Evolutionary conservation across 2,888 invertebrate species (phyloP), one percentile per base, ranked within the genome.

Genomic region (Rhopalosiphum nymphaeae): DNA sequence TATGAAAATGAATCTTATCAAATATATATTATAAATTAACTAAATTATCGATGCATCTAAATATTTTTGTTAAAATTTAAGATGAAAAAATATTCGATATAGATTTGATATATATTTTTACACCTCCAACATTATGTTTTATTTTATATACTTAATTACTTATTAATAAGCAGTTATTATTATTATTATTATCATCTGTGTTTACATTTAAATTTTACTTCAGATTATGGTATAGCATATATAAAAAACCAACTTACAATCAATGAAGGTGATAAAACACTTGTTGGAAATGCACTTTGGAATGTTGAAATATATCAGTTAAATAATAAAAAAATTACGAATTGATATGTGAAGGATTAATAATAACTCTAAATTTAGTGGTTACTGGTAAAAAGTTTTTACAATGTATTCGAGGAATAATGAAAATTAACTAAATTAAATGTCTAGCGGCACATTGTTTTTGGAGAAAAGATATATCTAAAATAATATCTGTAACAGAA

Each of bases 191-290:
- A 42, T 46, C 9, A 85, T 78, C 10, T 61, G 29, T 26, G 1
- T 9, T 29, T 9, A 1, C 29, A 61, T 61, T 61, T 7, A 87
- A 57, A 42, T 61, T 16, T 89, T 61, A 13, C 36, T 49, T 46
- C 95, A 96, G 96, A 95, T 89, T 96, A 96, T 94, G 96, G 96
- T 46, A 93, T 95, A 87, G 94, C 95, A 11, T 95, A 95, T 26
- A 36, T 87, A 25, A 90, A 94, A 42, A 84, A 16, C 0, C 11
- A 56, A 46, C 95, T 96, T 3, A 95, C 96, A 5, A 95, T 96
- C 85, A 95, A 95, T 7, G 95, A 95, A 87, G 96, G 96, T 29
- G 91, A 92, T 7, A 5, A 10, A 16, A 95, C 96, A 9, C 95
- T 95, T 2, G 94, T 95, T n/a, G 95, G 95, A 0, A 96, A 96